Conservation (phyloP, 2,888 invertebrate species). For the Dicranocentrus wangi region DNA sequence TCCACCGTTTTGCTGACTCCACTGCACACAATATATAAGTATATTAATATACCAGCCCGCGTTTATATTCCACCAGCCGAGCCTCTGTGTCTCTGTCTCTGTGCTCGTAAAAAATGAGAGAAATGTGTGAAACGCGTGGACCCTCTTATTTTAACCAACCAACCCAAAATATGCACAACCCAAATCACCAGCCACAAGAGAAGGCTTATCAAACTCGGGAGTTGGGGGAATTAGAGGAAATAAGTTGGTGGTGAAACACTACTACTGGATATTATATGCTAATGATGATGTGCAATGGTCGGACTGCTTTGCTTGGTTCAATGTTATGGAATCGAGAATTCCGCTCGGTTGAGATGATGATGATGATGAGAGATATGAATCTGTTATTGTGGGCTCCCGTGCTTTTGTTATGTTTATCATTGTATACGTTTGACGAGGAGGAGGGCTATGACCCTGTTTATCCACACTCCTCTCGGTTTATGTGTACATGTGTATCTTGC, state of each 20-base stretch:
- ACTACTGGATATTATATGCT: neutral
- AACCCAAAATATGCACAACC: neutral
- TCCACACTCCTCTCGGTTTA: neutral
- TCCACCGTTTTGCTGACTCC: neutral
- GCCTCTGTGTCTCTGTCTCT: too few species aligned
- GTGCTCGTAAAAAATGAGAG: too few species aligned
- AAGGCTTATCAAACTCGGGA: slow-evolving; percentile 32
- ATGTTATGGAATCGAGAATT: too few species aligned
- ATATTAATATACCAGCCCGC: too few species aligned
- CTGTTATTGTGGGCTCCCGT: slow-evolving; percentile 34
- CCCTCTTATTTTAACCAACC: neutral
- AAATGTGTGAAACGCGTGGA: neutral
- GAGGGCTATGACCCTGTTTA: slow-evolving; percentile 49
- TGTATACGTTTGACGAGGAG: neutral
- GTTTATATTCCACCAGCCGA: too few species aligned
- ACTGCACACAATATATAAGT: neutral
- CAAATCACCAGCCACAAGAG: slow-evolving; percentile 33
- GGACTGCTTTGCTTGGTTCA: too few species aligned
- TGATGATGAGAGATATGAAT: slow-evolving; percentile 48
- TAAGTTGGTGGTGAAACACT: neutral
- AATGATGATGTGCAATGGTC: neutral
- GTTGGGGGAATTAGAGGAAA: slow-evolving; percentile 7
- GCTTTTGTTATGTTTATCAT: slow-evolving; percentile 29
- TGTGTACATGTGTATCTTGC: too few species aligned
- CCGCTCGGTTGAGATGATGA: slow-evolving; percentile 1